Conservation (phyloP, 2,888 invertebrate genomes). For the Stenotaenia linearis region DNA sequence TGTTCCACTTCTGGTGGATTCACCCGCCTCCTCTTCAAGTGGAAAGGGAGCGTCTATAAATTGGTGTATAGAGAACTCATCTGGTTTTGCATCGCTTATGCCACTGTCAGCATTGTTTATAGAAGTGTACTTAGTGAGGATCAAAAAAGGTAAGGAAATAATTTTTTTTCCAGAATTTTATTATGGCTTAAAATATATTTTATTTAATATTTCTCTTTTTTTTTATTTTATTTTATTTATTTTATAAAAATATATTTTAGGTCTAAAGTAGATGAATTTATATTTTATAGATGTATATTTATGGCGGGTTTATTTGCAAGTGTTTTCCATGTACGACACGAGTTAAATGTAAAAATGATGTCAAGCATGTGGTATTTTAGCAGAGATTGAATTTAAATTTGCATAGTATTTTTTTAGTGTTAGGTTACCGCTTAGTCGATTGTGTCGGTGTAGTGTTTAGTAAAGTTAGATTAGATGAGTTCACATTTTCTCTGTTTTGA, state of each 20-base stretch:
- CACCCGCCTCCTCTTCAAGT: constrained; percentile 55
- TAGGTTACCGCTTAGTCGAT: neutral
- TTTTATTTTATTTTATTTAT: neutral
- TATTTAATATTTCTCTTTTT: neutral
- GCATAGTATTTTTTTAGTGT: neutral
- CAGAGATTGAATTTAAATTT: no score
- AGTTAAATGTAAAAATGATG: no score
- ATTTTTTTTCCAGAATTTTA: neutral
- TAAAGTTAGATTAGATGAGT: neutral
- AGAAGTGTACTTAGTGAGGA: constrained; percentile 49
- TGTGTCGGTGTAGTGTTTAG: neutral
- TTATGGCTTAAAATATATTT: neutral
- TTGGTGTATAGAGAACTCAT: constrained; percentile 55
- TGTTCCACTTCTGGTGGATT: constrained; percentile 57
- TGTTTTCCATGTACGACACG: no score
- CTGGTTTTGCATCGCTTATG: constrained; percentile 52
- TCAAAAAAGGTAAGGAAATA: constrained; percentile 50
- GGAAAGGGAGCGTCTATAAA: constrained; percentile 56
- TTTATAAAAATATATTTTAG: neutral
- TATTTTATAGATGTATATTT: no score
- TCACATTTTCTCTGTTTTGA: neutral
- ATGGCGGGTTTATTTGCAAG: neutral
- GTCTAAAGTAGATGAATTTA: no score
- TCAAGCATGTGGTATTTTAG: no score
- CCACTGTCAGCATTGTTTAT: constrained; percentile 53